phyloP scores from a whole-genome alignment of 2,888 invertebrate species.

The Dicranocentrus wangi region DNA sequence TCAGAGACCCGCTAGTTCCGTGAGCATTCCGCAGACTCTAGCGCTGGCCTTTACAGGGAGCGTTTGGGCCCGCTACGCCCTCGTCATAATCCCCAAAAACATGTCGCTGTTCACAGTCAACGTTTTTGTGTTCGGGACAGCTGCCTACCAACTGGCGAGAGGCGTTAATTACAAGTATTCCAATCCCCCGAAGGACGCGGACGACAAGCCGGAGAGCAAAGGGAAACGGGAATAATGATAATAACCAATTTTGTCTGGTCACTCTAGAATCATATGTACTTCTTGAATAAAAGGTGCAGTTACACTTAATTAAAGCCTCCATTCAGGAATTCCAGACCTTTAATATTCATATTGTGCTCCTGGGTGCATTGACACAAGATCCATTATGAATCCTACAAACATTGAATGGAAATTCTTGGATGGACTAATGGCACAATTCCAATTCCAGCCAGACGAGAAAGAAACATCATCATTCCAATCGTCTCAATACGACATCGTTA shows the following conservation, averaged over 20 bases:
- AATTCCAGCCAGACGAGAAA: neutral
- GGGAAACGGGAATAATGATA: no score
- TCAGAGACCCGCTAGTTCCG: slow-evolving; percentile 77
- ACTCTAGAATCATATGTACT: no score
- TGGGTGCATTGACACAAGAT: no score
- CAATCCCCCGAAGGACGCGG: no score
- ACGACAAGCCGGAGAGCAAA: no score
- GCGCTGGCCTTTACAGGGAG: slow-evolving; percentile 77
- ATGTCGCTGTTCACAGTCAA: slow-evolving; percentile 79
- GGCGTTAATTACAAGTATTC: slow-evolving; percentile 70
- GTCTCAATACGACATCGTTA: no score
- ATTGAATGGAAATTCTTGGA: slow-evolving; percentile 1
- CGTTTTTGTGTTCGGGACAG: slow-evolving; percentile 78
- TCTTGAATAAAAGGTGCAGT: no score
- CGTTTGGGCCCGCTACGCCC: slow-evolving; percentile 79
- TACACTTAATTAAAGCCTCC: no score
- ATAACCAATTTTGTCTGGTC: no score
- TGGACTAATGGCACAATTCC: slow-evolving; percentile 1
- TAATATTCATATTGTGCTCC: no score
- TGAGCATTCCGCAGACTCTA: slow-evolving; percentile 77
- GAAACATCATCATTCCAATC: slow-evolving; percentile 13
- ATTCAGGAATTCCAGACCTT: no score
- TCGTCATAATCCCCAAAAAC: slow-evolving; percentile 80
- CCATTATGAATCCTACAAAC: no score
- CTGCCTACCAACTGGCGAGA: slow-evolving; percentile 76